These are phyloP conservation scores for Drosophila melanogaster DNA, from an alignment of 1,140 invertebrate genomes.

Conservation along the genomic window Release_6_plus_ISO1_MT NT_033777.3:28232501-28233000, in stretches of 20 bases:
- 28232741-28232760: constrained; percentile 81
- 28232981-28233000: constrained; percentile 67
- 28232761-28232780: constrained; percentile 84
- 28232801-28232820: constrained; percentile 39
- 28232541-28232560: constrained; percentile 51
- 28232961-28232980: constrained; percentile 12
- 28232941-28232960: background rate
- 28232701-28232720: constrained; percentile 4
- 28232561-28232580: constrained; percentile 8
- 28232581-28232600: constrained; percentile 15
- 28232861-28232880: constrained; percentile 46
- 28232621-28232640: no score
- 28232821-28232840: constrained; percentile 26
- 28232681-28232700: background rate
- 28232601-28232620: background rate
- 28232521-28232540: constrained; percentile 45
- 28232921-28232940: constrained; percentile 51
- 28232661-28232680: no score
- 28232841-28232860: constrained; percentile 40
- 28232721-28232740: constrained; percentile 34
- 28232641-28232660: no score
- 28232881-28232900: constrained; percentile 5
- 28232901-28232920: constrained; percentile 55
- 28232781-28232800: constrained; percentile 57
- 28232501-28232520: constrained; percentile 68